A percentile compares a stretch with the other conserved stretches of the same genome.
Conservation (phyloP, 2,797 vertebrate species). For the Anas georgica region DNA sequence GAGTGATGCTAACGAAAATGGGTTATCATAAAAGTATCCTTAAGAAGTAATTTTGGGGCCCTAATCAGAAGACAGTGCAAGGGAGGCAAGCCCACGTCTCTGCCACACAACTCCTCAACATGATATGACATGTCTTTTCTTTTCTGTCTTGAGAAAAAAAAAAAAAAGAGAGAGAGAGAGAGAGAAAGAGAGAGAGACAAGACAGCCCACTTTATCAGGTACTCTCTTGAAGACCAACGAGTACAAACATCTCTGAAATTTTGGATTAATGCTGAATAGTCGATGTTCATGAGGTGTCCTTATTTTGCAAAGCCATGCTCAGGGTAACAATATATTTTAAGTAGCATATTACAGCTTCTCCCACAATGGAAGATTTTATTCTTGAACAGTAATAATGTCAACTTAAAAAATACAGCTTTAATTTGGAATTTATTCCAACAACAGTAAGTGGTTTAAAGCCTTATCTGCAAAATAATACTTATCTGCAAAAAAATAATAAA, state of each 20-base stretch:
- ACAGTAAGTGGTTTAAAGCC: background rate
- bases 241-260: background rate
- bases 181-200: background rate
- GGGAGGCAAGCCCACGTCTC: background rate
- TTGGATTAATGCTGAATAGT: background rate
- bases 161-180: background rate
- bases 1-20: background rate
- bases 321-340: background rate
- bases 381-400: background rate
- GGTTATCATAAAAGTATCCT: background rate
- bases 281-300: background rate
- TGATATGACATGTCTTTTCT: background rate
- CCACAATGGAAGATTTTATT: background rate
- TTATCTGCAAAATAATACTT: slow-evolving; percentile 11
- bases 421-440: slow-evolving; percentile 9
- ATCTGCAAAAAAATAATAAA: too few species aligned
- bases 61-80: background rate
- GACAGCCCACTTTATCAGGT: background rate
- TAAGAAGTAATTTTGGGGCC: background rate
- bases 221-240: background rate
- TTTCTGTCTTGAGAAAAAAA: background rate
- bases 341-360: background rate
- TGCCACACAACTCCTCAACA: background rate
- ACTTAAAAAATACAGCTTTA: background rate
- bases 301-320: background rate